Evolutionary conservation across 2,888 invertebrate species (phyloP).

Genomic region (Callyntrura sp.): DNA sequence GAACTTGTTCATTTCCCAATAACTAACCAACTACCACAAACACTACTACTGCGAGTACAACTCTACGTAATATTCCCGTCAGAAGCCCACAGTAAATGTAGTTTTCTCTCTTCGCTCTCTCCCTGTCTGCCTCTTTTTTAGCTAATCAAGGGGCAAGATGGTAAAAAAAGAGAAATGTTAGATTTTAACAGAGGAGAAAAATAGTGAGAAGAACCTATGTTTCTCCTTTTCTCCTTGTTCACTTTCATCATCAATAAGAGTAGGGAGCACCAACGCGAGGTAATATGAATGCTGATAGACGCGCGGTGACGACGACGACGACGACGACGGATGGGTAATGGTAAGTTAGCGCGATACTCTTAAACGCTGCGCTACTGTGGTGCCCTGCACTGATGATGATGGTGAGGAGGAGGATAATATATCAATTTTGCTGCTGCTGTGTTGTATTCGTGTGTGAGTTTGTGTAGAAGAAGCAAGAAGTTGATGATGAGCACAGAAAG

Average conservation of each 20-base stretch:
- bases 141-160: background rate
- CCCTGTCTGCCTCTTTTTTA: constrained; percentile 15
- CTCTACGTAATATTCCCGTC: background rate
- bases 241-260: constrained; percentile 45
- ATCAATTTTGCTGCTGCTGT: background rate
- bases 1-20: constrained; percentile 31
- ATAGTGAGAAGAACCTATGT: constrained; percentile 10
- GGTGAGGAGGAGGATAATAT: constrained; percentile 15
- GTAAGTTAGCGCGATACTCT: constrained; percentile 1
- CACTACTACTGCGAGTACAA: constrained; percentile 12
- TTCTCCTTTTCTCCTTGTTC: constrained; percentile 22
- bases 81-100: background rate
- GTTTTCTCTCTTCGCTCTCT: background rate
- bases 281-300: constrained; percentile 30
- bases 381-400: constrained; percentile 40
- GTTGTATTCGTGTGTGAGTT: background rate
- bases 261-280: background rate
- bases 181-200: constrained; percentile 7
- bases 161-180: background rate
- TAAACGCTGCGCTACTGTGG: background rate
- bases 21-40: constrained; percentile 1
- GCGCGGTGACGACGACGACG: constrained; percentile 16
- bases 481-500: constrained; percentile 27
- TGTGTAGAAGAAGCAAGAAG: constrained; percentile 6
- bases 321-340: constrained; percentile 22